Conservation (phyloP, 2,888 invertebrate genomes). For the Dorcus parallelipipedus region DNA sequence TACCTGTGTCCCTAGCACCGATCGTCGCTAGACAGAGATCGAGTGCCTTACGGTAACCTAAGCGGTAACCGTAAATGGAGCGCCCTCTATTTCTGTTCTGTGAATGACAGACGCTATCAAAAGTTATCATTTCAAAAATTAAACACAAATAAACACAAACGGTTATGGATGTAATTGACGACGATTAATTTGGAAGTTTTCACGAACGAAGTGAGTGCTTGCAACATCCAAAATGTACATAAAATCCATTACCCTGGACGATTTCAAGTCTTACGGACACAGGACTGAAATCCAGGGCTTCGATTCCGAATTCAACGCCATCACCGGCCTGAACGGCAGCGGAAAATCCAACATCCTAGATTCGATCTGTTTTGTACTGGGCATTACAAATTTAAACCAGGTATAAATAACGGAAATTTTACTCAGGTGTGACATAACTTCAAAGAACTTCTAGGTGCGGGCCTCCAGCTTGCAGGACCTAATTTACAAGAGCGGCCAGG, state of each 20-base stretch:
- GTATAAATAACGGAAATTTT: conserved; percentile 53
- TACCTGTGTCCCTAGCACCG: too few species aligned
- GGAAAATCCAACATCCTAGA: conserved; percentile 98
- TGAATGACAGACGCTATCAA: too few species aligned
- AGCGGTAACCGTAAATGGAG: too few species aligned
- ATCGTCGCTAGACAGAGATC: too few species aligned
- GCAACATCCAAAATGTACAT: conserved; percentile 68
- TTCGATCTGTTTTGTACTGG: conserved; percentile 95
- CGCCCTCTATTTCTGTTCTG: too few species aligned
- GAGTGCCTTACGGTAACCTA: too few species aligned
- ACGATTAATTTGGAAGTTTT: too few species aligned
- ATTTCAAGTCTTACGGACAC: conserved; percentile 97
- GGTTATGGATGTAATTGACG: too few species aligned
- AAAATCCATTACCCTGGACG: conserved; percentile 88
- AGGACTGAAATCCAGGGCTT: conserved; percentile 89
- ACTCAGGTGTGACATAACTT: not conserved
- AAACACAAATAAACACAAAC: too few species aligned
- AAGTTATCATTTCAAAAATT: too few species aligned
- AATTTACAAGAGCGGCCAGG: conserved; percentile 97
- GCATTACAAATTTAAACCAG: conserved; percentile 87
- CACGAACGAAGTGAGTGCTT: too few species aligned
- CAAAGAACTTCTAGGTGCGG: conserved; percentile 65
- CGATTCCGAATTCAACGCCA: conserved; percentile 94
- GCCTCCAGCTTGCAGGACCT: conserved; percentile 89
- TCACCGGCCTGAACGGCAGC: conserved; percentile 96